These are phyloP conservation scores for Crenichthys baileyi DNA, from an alignment of 2,797 vertebrate genomes.

Conservation along the genomic window DNA sequence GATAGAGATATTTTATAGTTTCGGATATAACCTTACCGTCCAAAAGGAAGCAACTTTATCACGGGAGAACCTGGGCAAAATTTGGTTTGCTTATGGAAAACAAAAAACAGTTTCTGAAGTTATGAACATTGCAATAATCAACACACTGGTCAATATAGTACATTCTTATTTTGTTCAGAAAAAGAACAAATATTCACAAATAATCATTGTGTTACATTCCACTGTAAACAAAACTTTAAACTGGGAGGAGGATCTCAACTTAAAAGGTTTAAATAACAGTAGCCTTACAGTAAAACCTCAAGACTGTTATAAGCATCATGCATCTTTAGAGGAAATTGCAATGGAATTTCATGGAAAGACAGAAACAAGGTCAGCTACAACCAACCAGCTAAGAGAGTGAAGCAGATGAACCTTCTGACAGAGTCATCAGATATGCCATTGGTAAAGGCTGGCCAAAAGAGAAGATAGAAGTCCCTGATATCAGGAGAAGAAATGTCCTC, in stretches of 20 bases:
- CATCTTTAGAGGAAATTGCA: background rate
- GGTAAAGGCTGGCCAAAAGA: background rate
- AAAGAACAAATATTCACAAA: background rate
- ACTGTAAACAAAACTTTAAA: too few species aligned
- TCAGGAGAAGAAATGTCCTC: background rate
- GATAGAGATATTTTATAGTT: constrained; percentile 26
- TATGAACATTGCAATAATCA: constrained; percentile 6
- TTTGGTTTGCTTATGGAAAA: background rate
- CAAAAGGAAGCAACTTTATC: constrained; percentile 26
- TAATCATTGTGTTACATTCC: too few species aligned
- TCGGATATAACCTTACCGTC: constrained; percentile 17
- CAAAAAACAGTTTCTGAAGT: constrained; percentile 8
- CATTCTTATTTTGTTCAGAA: constrained; percentile 1
- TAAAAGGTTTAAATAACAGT: background rate
- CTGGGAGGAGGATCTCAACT: too few species aligned
- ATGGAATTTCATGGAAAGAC: background rate
- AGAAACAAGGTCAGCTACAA: background rate
- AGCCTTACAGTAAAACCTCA: background rate
- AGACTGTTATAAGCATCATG: background rate
- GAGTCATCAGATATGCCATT: background rate
- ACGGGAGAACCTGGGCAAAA: constrained; percentile 24
- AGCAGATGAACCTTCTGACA: background rate
- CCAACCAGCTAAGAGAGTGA: background rate
- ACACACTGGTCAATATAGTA: background rate
- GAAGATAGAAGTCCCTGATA: background rate